A percentile compares a stretch with the other conserved stretches of the same genome.
phyloP scores from a whole-genome alignment of 2,888 invertebrate genomes.

The Blera fallax region DNA sequence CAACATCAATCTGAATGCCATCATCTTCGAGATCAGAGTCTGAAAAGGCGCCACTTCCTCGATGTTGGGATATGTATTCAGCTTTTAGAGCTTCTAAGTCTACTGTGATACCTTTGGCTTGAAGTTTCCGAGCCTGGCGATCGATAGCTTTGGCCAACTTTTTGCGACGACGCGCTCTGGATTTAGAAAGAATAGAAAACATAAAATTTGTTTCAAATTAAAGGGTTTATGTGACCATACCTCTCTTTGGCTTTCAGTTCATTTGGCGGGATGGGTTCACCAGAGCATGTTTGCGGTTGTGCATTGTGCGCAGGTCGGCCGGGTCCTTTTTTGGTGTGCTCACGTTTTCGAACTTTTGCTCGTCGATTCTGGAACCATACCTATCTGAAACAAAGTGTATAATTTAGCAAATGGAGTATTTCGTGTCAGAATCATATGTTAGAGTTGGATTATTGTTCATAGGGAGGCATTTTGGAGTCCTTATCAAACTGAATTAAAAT shows the following conservation, averaged over 20 bases:
- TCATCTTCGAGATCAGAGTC: slow-evolving; percentile 86
- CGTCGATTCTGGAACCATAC: slow-evolving; percentile 99
- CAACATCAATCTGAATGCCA: slow-evolving; percentile 91
- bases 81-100: slow-evolving; percentile 92
- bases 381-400: slow-evolving; percentile 88
- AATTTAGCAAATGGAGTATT: slow-evolving; percentile 74
- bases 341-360: slow-evolving; percentile 99
- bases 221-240: slow-evolving; percentile 80
- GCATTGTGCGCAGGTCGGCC: slow-evolving; percentile 99
- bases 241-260: slow-evolving; percentile 92
- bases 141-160: slow-evolving; percentile 96
- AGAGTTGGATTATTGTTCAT: neutral
- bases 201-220: neutral
- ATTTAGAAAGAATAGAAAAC: slow-evolving; percentile 10
- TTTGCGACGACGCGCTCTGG: slow-evolving; percentile 92
- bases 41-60: slow-evolving; percentile 84
- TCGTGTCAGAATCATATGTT: too few species aligned
- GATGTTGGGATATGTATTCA: slow-evolving; percentile 92
- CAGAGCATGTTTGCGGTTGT: slow-evolving; percentile 98
- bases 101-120: slow-evolving; percentile 94
- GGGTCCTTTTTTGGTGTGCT: slow-evolving; percentile 99
- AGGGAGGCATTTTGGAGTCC: too few species aligned
- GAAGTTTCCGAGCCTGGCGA: slow-evolving; percentile 94
- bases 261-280: slow-evolving; percentile 97
- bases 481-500: too few species aligned